These are phyloP conservation scores for Syrmaticus mikado DNA, from an alignment of 2,113 vertebrate species.

Conservation along the genomic window DNA sequence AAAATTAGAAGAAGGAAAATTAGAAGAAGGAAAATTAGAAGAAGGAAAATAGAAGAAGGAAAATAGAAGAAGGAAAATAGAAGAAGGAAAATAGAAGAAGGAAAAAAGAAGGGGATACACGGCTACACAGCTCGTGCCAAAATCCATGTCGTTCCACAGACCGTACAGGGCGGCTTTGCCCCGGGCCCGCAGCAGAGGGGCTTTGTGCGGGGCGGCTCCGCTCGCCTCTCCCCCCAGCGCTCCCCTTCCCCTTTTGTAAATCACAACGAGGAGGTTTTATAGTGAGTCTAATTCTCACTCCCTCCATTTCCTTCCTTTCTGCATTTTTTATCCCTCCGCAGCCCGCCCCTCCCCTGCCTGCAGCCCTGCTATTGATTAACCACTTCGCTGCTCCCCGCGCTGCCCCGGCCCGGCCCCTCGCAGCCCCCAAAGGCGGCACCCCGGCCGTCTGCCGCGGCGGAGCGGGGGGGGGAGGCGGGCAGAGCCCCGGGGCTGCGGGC, in stretches of 20 bases:
- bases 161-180: neutral
- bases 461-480: neutral
- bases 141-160: slow-evolving; percentile 39
- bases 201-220: neutral
- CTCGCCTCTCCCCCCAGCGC: neutral
- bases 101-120: too few species aligned
- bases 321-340: slow-evolving; percentile 69
- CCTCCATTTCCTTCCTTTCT: slow-evolving; percentile 65
- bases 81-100: too few species aligned
- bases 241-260: slow-evolving; percentile 46
- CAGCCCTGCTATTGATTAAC: slow-evolving; percentile 75
- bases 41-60: too few species aligned
- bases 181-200: neutral
- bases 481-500: too few species aligned
- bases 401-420: neutral
- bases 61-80: too few species aligned
- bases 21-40: too few species aligned
- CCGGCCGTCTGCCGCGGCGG: neutral
- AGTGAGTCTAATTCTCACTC: slow-evolving; percentile 78
- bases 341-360: slow-evolving; percentile 68
- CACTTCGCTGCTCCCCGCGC: slow-evolving; percentile 39
- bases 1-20: fast-evolving
- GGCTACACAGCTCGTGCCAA: neutral
- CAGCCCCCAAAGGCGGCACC: neutral
- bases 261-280: slow-evolving; percentile 67